Percentiles rank a stretch among this genome's conserved stretches.
Conservation (phyloP, 2,888 invertebrate genomes). For the Rotaria magnacalcarata region DNA sequence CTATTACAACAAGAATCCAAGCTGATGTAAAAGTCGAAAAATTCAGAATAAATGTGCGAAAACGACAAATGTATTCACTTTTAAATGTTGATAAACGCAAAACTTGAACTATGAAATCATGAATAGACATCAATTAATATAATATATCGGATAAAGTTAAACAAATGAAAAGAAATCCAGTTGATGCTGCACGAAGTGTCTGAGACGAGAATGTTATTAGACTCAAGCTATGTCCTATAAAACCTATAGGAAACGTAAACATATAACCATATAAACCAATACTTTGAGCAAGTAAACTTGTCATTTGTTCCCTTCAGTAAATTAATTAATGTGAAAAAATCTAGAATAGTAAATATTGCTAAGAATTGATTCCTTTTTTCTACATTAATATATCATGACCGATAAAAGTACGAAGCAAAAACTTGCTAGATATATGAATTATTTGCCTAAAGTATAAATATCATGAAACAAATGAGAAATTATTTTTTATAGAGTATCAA, state of each 20-base stretch:
- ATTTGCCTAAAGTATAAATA: too few relatives aligned
- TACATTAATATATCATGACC: too few relatives aligned
- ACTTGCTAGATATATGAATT: too few relatives aligned
- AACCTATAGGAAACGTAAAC: neutral
- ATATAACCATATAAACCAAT: too few relatives aligned
- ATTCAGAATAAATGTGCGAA: neutral
- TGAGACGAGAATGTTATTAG: neutral
- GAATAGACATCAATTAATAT: neutral
- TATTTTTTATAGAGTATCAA: too few relatives aligned
- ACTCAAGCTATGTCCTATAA: neutral
- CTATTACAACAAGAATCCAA: neutral
- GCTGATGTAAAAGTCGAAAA: neutral
- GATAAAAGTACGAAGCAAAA: too few relatives aligned
- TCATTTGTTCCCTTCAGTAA: too few relatives aligned
- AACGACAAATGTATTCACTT: neutral
- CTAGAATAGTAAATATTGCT: too few relatives aligned
- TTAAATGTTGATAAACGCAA: neutral
- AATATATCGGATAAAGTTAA: neutral
- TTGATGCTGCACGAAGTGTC: neutral
- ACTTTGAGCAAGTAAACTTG: too few relatives aligned
- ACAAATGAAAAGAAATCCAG: neutral
- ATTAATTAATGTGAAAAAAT: too few relatives aligned
- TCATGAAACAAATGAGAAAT: too few relatives aligned
- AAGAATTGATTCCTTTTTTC: too few relatives aligned
- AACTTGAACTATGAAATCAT: neutral